Evolutionary conservation across 2,888 invertebrate genomes (phyloP).

Genomic region (Agapetus fuscipes): DNA sequence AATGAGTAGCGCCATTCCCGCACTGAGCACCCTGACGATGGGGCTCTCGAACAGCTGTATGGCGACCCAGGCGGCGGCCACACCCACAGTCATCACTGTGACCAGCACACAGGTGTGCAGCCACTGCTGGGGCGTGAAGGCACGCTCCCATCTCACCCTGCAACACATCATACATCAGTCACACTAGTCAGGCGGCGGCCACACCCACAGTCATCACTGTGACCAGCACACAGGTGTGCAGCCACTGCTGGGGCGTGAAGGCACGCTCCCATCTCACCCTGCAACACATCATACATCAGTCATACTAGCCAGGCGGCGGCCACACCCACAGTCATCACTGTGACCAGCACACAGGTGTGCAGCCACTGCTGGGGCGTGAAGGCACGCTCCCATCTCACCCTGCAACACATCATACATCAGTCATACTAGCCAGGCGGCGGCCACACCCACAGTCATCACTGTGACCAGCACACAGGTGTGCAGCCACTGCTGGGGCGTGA

Average conservation of each 20-base stretch:
- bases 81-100: slow-evolving; percentile 66
- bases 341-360: slow-evolving; percentile 70
- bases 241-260: slow-evolving; percentile 75
- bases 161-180: slow-evolving; percentile 56
- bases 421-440: slow-evolving; percentile 70
- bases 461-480: slow-evolving; percentile 72
- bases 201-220: slow-evolving; percentile 69
- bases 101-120: slow-evolving; percentile 71
- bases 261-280: slow-evolving; percentile 77
- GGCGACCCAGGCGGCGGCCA: slow-evolving; percentile 68
- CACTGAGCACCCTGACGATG: slow-evolving; percentile 68
- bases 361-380: slow-evolving; percentile 78
- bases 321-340: slow-evolving; percentile 66
- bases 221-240: slow-evolving; percentile 70
- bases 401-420: slow-evolving; percentile 55
- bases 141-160: slow-evolving; percentile 73
- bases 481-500: slow-evolving; percentile 75
- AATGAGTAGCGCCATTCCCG: slow-evolving; percentile 70
- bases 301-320: slow-evolving; percentile 72
- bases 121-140: slow-evolving; percentile 78
- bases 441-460: slow-evolving; percentile 66
- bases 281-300: slow-evolving; percentile 53
- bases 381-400: slow-evolving; percentile 74
- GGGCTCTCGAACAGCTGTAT: slow-evolving; percentile 71
- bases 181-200: slow-evolving; percentile 69